Conservation (phyloP, 1,140 invertebrate species). For the Leptestheria dahalacensis region DNA sequence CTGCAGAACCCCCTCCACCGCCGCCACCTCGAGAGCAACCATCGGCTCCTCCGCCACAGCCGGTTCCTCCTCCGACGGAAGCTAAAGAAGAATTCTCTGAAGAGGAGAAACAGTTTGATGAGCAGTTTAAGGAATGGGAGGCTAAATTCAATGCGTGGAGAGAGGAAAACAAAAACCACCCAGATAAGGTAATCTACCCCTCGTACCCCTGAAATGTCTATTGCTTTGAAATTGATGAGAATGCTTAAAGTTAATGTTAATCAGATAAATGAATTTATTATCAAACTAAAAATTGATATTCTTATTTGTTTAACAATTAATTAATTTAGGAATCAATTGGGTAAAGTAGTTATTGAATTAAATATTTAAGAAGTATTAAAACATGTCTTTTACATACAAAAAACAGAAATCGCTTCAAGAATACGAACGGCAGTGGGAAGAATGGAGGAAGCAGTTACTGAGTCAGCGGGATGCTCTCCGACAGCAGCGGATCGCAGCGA, state of each 20-base stretch:
- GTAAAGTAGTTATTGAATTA: too few species aligned
- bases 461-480: constrained; percentile 64
- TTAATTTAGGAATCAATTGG: too few species aligned
- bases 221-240: too few species aligned
- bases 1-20: constrained; percentile 27
- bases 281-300: too few species aligned
- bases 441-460: constrained; percentile 54
- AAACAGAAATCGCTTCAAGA: constrained; percentile 53
- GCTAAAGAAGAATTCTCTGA: constrained; percentile 36
- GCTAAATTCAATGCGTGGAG: constrained; percentile 70
- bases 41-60: constrained; percentile 24
- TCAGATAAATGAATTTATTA: too few species aligned
- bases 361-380: too few species aligned
- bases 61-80: too few species aligned
- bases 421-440: constrained; percentile 67
- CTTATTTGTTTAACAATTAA: too few species aligned
- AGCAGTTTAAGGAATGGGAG: constrained; percentile 69
- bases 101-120: constrained; percentile 61
- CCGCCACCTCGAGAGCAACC: constrained; percentile 28
- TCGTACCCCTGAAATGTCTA: too few species aligned
- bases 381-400: too few species aligned
- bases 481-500: constrained; percentile 33
- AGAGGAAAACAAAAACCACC: constrained; percentile 65
- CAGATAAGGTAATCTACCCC: constrained; percentile 57
- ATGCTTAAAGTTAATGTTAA: too few species aligned